Percentiles rank a stretch among this genome's conserved stretches.
phyloP scores from a whole-genome alignment of 2,113 vertebrate genomes.

The Physeter macrocephalus region DNA sequence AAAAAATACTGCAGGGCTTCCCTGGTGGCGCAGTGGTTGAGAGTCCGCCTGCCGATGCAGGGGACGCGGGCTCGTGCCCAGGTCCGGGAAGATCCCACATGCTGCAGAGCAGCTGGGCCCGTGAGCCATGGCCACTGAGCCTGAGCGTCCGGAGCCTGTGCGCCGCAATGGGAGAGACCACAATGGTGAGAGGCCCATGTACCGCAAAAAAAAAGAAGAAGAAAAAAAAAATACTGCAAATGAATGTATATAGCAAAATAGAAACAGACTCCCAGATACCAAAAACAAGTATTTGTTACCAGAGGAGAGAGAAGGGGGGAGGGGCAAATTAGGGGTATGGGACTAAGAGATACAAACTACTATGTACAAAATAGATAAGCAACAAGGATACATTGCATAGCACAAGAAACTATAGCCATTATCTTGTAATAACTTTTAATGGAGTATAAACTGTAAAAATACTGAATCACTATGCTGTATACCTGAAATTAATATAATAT shows the following conservation, averaged over 20 bases:
- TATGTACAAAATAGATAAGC: not conserved
- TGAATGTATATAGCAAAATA: not conserved
- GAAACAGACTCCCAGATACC: not conserved
- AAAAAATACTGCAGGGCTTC: not conserved
- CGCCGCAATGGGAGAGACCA: too few relatives aligned
- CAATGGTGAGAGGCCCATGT: too few relatives aligned
- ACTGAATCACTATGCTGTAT: not conserved
- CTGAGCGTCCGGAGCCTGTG: too few relatives aligned
- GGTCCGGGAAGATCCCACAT: too few relatives aligned
- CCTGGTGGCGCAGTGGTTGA: too few relatives aligned
- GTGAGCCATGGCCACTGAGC: too few relatives aligned
- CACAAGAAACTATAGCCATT: not conserved
- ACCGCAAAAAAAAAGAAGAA: too few relatives aligned
- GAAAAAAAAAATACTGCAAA: not conserved
- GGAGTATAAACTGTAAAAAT: not conserved
- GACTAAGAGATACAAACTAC: not conserved
- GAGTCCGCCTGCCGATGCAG: too few relatives aligned
- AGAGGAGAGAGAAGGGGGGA: not conserved
- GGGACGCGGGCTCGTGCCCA: too few relatives aligned
- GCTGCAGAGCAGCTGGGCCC: too few relatives aligned
- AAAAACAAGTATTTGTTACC: not conserved
- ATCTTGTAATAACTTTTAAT: not conserved
- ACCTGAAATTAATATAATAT: not conserved
- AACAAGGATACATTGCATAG: not conserved
- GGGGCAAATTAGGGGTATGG: not conserved